Evolutionary conservation across 2,113 vertebrate species (phyloP).

Genomic region (Chloroceryle aenea): DNA sequence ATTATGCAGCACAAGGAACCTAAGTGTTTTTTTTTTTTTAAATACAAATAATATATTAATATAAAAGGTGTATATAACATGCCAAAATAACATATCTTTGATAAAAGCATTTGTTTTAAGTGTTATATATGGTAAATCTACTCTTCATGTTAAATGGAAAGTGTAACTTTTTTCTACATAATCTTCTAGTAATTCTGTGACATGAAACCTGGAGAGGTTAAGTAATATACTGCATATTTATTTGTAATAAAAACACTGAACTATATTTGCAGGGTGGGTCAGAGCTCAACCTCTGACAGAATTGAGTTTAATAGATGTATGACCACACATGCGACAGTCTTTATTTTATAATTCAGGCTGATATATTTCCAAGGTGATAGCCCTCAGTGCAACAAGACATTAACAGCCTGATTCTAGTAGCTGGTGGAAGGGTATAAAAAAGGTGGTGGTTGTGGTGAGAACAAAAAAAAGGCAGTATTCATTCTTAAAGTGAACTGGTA

Average conservation of each 20-base stretch:
- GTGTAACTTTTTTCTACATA: not conserved
- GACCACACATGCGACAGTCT: too few species aligned
- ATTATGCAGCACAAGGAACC: not conserved
- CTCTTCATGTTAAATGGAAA: not conserved
- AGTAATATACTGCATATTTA: not conserved
- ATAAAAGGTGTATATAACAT: not conserved
- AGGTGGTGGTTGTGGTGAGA: not conserved
- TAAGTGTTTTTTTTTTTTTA: not conserved
- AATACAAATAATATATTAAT: not conserved
- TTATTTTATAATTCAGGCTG: not conserved
- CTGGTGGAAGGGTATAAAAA: not conserved
- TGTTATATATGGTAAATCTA: not conserved
- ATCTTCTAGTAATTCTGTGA: not conserved
- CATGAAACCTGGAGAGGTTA: not conserved
- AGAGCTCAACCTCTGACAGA: not conserved
- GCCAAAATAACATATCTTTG: not conserved
- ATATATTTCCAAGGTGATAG: not conserved
- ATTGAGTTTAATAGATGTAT: not conserved
- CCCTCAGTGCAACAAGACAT: too few species aligned
- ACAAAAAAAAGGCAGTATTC: not conserved
- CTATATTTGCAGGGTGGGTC: not conserved
- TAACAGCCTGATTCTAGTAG: not conserved
- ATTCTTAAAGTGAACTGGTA: not conserved
- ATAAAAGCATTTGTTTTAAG: not conserved
- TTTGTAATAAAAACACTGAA: not conserved